phyloP scores from a whole-genome alignment of 2,888 invertebrate species.

The Leucania comma region DNA sequence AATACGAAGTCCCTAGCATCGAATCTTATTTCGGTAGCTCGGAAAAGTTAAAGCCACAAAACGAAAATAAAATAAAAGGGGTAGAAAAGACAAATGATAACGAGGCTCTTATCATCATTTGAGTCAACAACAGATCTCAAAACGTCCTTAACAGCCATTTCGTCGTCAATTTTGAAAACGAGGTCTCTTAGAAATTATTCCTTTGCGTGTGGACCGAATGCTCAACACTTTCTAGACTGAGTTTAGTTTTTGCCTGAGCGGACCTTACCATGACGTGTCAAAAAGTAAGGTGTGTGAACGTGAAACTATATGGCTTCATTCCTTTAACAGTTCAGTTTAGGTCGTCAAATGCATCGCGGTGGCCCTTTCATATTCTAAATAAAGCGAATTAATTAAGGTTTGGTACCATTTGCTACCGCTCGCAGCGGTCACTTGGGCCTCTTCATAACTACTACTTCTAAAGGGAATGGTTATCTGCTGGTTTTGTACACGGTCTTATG shows the following conservation, averaged over 20 bases:
- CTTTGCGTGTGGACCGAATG: neutral
- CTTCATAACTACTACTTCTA: too few relatives aligned
- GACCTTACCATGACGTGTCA: too few relatives aligned
- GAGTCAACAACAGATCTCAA: slow-evolving; percentile 39
- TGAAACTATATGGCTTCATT: too few relatives aligned
- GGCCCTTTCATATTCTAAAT: too few relatives aligned
- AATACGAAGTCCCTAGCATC: slow-evolving; percentile 13
- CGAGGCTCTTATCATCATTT: slow-evolving; percentile 21
- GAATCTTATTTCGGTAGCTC: slow-evolving; percentile 16
- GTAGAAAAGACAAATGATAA: slow-evolving; percentile 42
- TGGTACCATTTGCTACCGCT: too few relatives aligned
- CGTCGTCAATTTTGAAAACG: slow-evolving; percentile 3
- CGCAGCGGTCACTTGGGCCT: too few relatives aligned
- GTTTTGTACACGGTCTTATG: too few relatives aligned
- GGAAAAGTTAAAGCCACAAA: slow-evolving; percentile 13
- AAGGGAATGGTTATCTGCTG: too few relatives aligned
- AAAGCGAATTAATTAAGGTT: neutral
- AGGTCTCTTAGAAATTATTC: neutral
- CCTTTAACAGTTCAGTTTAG: too few relatives aligned
- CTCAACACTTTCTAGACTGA: neutral
- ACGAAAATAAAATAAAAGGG: slow-evolving; percentile 25
- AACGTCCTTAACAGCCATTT: neutral
- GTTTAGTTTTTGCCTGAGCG: neutral
- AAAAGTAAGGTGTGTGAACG: too few relatives aligned
- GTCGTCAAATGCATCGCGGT: too few relatives aligned